phyloP scores from a whole-genome alignment of 2,113 vertebrate genomes.

The Lota lota region DNA sequence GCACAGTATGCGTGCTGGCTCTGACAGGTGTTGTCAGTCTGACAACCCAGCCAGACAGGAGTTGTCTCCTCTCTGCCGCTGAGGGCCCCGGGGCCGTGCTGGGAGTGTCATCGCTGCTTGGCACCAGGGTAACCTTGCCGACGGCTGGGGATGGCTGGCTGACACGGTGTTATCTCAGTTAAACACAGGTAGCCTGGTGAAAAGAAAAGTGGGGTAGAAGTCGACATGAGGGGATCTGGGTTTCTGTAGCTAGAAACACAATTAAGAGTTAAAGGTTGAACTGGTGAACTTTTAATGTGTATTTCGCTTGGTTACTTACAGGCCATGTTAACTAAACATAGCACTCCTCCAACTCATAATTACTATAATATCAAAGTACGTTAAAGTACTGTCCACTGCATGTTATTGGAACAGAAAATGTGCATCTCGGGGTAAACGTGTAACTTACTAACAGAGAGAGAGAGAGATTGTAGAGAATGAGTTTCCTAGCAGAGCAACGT shows the following conservation, averaged over 20 bases:
- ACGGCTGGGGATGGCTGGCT: conserved; percentile 52
- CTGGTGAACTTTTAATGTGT: too few species aligned
- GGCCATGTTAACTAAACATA: too few species aligned
- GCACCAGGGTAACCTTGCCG: conserved; percentile 56
- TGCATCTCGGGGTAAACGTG: neutral
- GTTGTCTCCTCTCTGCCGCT: conserved; percentile 63
- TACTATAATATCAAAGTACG: too few species aligned
- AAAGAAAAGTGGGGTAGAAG: too few species aligned
- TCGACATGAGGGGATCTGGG: too few species aligned
- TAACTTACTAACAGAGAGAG: conserved; percentile 11
- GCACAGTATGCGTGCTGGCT: conserved; percentile 37
- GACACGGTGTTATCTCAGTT: too few species aligned
- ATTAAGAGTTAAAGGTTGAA: too few species aligned
- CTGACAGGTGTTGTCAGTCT: conserved; percentile 75
- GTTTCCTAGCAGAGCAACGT: conserved; percentile 53
- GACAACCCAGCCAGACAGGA: conserved; percentile 68
- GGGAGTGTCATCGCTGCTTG: conserved; percentile 72
- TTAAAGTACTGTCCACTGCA: too few species aligned
- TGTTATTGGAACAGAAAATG: neutral
- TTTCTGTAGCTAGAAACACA: too few species aligned
- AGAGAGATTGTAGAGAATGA: conserved; percentile 36
- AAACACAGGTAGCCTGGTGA: too few species aligned
- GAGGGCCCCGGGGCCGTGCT: conserved; percentile 68
- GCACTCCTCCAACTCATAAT: too few species aligned
- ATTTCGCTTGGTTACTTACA: too few species aligned